These are phyloP conservation scores for Prochilodus magdalenae DNA, from an alignment of 2,113 vertebrate genomes.

Conservation along the genomic window DNA sequence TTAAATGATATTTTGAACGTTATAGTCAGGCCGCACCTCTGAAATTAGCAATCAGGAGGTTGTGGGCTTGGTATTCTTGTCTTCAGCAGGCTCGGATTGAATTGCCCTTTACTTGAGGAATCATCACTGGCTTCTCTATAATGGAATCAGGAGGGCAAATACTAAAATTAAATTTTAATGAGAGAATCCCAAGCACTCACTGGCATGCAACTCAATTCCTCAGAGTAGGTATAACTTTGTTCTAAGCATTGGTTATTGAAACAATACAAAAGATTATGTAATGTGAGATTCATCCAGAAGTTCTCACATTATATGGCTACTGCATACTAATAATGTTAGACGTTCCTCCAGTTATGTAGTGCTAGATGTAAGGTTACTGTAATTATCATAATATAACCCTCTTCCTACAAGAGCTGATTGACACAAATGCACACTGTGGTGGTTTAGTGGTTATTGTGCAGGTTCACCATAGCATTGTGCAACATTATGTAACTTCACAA, in stretches of 20 bases:
- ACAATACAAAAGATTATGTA: neutral
- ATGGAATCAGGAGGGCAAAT: neutral
- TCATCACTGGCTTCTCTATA: neutral
- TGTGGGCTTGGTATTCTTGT: neutral
- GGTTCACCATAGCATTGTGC: no score
- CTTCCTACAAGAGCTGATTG: neutral
- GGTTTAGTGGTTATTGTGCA: no score
- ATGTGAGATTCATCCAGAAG: neutral
- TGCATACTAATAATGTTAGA: neutral
- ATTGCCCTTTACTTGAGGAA: constrained; percentile 4
- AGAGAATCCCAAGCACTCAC: neutral
- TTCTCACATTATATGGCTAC: neutral
- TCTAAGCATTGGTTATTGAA: neutral
- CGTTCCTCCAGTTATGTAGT: neutral
- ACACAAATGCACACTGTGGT: no score
- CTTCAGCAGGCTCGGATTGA: neutral
- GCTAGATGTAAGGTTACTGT: neutral
- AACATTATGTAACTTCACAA: no score
- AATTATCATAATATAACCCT: neutral
- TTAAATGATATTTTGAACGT: neutral
- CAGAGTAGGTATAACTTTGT: neutral
- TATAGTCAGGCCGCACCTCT: neutral
- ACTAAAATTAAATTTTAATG: neutral
- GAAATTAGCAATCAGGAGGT: constrained; percentile 10
- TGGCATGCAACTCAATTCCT: neutral